Conservation (phyloP, 2,888 invertebrate genomes). For the Nemotelus nigrinus region DNA sequence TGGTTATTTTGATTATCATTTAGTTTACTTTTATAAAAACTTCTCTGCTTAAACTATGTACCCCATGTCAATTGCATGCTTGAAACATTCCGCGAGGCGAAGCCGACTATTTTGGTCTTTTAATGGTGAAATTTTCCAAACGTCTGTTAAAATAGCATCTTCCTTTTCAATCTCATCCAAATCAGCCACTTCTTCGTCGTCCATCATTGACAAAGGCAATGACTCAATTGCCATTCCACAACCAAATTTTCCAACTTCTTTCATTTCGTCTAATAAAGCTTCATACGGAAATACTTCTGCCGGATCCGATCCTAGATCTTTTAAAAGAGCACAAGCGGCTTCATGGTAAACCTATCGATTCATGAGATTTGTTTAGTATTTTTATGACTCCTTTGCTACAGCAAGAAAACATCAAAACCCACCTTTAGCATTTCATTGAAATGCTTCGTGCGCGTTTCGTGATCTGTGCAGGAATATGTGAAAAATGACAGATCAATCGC, state of each 20-base stretch:
- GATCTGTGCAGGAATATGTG: conserved; percentile 71
- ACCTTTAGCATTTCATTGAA: conserved; percentile 66
- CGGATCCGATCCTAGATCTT: conserved; percentile 71
- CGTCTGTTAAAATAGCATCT: conserved; percentile 67
- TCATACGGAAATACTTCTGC: conserved; percentile 65
- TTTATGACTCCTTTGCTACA: not conserved
- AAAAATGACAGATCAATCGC: conserved; percentile 71
- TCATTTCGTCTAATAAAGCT: conserved; percentile 63
- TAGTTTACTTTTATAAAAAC: not conserved
- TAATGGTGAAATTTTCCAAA: conserved; percentile 73
- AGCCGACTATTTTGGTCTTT: conserved; percentile 69
- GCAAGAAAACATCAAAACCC: conserved; percentile 1
- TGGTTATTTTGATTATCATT: no score
- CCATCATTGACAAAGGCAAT: conserved; percentile 67
- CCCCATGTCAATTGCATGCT: conserved; percentile 72
- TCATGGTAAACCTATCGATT: conserved; percentile 70
- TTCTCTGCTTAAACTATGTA: conserved; percentile 61
- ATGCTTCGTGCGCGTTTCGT: conserved; percentile 68
- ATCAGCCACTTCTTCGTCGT: conserved; percentile 68
- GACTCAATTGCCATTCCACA: conserved; percentile 69
- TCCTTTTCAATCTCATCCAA: conserved; percentile 62
- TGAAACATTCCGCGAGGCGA: conserved; percentile 72
- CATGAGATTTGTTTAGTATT: not conserved
- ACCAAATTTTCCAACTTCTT: conserved; percentile 66
- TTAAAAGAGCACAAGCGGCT: conserved; percentile 67